Conservation (phyloP, 1,140 invertebrate genomes). For the Achatina immaculata region DNA sequence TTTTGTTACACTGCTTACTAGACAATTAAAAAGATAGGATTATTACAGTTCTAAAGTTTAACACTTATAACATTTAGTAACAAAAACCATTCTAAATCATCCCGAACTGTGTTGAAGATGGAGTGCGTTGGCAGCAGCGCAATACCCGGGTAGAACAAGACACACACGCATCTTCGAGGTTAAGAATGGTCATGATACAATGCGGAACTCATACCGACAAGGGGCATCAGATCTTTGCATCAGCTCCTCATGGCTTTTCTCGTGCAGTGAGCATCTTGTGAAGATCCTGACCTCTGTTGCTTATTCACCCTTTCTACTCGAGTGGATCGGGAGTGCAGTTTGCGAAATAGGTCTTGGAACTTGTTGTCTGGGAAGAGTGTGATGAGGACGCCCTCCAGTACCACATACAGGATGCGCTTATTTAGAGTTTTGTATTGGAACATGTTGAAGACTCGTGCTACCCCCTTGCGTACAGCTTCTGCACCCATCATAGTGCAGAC, state of each 20-base stretch:
- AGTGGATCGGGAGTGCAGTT: constrained; percentile 76
- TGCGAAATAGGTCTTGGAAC: constrained; percentile 77
- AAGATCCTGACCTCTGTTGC: constrained; percentile 2
- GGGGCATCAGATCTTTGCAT: too few relatives aligned
- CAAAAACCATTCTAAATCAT: too few relatives aligned
- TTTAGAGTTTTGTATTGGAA: constrained; percentile 89
- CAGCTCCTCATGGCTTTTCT: background rate
- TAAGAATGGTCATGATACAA: too few relatives aligned
- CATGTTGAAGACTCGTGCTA: constrained; percentile 89
- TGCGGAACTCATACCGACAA: too few relatives aligned
- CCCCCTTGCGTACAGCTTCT: constrained; percentile 88
- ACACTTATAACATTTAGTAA: too few relatives aligned
- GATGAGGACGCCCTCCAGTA: constrained; percentile 86
- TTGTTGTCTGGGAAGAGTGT: constrained; percentile 83
- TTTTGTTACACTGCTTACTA: too few relatives aligned
- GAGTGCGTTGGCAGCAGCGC: too few relatives aligned
- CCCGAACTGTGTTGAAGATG: too few relatives aligned
- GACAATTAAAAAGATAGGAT: too few relatives aligned
- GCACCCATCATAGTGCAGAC: constrained; percentile 91
- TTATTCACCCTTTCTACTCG: constrained; percentile 43
- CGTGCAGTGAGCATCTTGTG: background rate
- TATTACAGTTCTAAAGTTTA: too few relatives aligned
- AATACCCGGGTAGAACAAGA: too few relatives aligned
- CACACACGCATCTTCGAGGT: too few relatives aligned
- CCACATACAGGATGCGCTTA: constrained; percentile 85